Conservation (phyloP, 2,113 vertebrate species). For the Vombatus ursinus region DNA sequence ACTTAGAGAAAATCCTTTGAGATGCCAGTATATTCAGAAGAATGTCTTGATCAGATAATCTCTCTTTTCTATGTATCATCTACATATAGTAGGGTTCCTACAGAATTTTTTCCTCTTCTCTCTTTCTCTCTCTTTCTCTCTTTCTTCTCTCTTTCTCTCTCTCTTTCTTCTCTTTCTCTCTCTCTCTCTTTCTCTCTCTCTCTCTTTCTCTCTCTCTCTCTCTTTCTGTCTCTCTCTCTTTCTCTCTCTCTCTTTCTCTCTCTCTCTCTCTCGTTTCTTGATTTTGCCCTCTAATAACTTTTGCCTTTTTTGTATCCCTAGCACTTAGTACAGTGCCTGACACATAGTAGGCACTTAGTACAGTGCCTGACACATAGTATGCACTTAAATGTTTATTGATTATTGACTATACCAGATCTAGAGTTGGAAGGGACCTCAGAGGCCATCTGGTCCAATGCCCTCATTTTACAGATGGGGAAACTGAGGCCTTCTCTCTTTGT, state of each 20-base stretch:
- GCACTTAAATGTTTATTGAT: neutral
- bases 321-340: neutral
- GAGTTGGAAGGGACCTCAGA: neutral
- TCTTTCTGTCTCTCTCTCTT: neutral
- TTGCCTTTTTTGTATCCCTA: neutral
- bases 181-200: constrained; percentile 37
- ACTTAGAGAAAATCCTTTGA: constrained; percentile 73
- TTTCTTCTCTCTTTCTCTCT: neutral
- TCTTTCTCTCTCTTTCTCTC: constrained; percentile 24
- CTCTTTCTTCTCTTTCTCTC: neutral
- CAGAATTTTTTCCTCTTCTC: constrained; percentile 41
- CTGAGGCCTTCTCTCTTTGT: neutral
- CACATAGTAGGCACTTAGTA: neutral
- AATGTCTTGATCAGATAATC: constrained; percentile 60
- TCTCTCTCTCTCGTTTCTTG: neutral
- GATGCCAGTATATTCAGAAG: constrained; percentile 54
- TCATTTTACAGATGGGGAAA: neutral
- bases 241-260: constrained; percentile 33
- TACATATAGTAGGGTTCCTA: constrained; percentile 46
- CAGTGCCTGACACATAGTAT: neutral
- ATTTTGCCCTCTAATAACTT: constrained; percentile 29
- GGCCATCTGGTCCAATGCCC: neutral
- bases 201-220: constrained; percentile 28
- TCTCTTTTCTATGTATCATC: neutral
- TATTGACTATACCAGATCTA: neutral